Conservation (phyloP, 2,888 invertebrate species). For the Campopleginae sp. region DNA sequence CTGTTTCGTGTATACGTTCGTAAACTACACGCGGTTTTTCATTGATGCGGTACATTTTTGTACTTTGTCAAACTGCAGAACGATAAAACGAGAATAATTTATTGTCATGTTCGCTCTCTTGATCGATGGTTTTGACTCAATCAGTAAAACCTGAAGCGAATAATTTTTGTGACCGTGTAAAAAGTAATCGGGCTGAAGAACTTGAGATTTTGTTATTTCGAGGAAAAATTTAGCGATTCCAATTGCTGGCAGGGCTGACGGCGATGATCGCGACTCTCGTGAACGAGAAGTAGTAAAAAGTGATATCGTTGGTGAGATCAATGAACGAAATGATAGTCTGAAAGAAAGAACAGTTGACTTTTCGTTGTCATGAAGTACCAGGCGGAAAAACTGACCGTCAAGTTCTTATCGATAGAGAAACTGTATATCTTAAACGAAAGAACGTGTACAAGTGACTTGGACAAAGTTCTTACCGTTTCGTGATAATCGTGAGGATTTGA, state of each 20-base stretch:
- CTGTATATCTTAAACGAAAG: neutral
- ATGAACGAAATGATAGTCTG: neutral
- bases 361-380: neutral
- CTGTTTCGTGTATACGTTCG: constrained; percentile 68
- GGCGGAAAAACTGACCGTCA: neutral
- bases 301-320: neutral
- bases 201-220: neutral
- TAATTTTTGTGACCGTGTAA: neutral
- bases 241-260: neutral
- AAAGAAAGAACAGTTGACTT: neutral
- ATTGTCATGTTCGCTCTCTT: neutral
- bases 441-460: constrained; percentile 2
- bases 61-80: neutral
- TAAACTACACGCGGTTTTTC: constrained; percentile 69
- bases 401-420: neutral
- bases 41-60: constrained; percentile 26
- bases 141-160: neutral
- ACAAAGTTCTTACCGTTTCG: neutral
- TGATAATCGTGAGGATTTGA: constrained; percentile 32
- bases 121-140: neutral
- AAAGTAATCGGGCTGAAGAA: neutral
- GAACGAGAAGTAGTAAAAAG: neutral
- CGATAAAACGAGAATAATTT: neutral
- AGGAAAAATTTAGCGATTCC: neutral
- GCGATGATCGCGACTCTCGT: neutral